A percentile compares a stretch with the other conserved stretches of the same genome.
These are phyloP conservation scores for Mallotus villosus DNA, from an alignment of 2,797 vertebrate species.

Conservation along the genomic window DNA sequence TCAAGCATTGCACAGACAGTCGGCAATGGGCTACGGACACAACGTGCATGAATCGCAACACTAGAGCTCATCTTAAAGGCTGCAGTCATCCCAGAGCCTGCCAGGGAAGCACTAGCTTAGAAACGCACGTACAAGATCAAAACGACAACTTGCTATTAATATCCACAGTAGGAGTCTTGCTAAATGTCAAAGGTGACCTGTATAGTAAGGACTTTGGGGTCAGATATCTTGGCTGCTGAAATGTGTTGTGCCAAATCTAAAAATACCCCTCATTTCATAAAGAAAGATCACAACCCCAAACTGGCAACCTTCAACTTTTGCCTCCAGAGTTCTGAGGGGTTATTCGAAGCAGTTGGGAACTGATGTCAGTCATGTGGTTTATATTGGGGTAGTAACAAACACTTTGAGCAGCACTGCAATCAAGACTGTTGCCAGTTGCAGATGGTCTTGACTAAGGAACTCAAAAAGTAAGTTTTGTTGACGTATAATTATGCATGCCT, in stretches of 20 bases:
- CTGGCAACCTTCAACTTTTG: not conserved
- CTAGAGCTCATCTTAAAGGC: too few relatives aligned
- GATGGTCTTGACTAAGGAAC: not conserved
- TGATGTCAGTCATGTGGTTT: not conserved
- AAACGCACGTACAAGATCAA: not conserved
- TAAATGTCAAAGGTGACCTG: not conserved
- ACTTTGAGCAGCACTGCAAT: not conserved
- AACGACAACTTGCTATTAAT: not conserved
- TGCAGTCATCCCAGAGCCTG: too few relatives aligned
- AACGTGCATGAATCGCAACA: not conserved
- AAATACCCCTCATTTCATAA: not conserved
- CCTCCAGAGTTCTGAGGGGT: not conserved
- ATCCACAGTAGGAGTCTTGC: not conserved
- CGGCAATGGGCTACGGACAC: not conserved
- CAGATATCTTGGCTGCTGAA: not conserved
- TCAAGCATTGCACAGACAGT: too few relatives aligned
- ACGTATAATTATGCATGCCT: not conserved
- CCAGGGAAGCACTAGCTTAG: not conserved
- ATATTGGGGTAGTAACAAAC: not conserved
- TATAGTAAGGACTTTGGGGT: not conserved
- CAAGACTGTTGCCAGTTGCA: not conserved
- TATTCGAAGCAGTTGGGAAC: not conserved
- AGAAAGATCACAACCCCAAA: not conserved
- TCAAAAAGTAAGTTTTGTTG: not conserved
- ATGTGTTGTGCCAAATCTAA: not conserved